Evolutionary conservation across 2,797 vertebrate genomes (phyloP).

Genomic region (Acrocephalus scirpaceus): DNA sequence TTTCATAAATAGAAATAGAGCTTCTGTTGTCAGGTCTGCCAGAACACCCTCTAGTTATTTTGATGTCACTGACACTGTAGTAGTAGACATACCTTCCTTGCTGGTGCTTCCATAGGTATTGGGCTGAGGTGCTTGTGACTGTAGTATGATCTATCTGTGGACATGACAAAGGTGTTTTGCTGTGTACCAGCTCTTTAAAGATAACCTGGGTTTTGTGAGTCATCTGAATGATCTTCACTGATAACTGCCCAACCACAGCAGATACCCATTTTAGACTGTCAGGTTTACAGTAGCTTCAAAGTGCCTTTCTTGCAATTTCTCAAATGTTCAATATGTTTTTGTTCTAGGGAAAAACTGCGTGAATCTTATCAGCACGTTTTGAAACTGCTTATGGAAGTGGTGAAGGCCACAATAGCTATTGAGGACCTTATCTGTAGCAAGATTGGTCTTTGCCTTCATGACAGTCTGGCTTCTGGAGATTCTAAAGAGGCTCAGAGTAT

Average conservation of each 20-base stretch:
- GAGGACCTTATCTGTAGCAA: slow-evolving; percentile 87
- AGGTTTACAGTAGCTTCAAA: not conserved
- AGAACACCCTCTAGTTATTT: not conserved
- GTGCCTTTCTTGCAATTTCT: not conserved
- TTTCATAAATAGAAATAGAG: not conserved
- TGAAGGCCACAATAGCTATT: slow-evolving; percentile 77
- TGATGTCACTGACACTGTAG: not conserved
- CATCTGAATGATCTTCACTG: not conserved
- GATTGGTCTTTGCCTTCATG: slow-evolving; percentile 77
- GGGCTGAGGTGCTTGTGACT: not conserved
- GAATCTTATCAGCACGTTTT: slow-evolving; percentile 82
- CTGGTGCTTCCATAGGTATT: not conserved
- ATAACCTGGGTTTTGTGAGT: not conserved
- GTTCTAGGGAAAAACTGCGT: slow-evolving; percentile 78
- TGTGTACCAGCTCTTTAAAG: not conserved
- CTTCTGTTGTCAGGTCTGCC: not conserved
- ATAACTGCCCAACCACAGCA: not conserved
- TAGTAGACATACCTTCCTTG: not conserved
- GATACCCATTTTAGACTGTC: not conserved
- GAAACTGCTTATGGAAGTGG: slow-evolving; percentile 84
- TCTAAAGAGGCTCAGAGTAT: slow-evolving; percentile 20
- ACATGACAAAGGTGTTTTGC: not conserved
- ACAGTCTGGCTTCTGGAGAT: slow-evolving; percentile 44
- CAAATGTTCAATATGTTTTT: not conserved
- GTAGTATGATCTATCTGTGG: not conserved